These are phyloP conservation scores for Cliona cf. orientalis DNA, from an alignment of 37 sponge, comb jelly and placozoan species.

Conservation along the genomic window DNA sequence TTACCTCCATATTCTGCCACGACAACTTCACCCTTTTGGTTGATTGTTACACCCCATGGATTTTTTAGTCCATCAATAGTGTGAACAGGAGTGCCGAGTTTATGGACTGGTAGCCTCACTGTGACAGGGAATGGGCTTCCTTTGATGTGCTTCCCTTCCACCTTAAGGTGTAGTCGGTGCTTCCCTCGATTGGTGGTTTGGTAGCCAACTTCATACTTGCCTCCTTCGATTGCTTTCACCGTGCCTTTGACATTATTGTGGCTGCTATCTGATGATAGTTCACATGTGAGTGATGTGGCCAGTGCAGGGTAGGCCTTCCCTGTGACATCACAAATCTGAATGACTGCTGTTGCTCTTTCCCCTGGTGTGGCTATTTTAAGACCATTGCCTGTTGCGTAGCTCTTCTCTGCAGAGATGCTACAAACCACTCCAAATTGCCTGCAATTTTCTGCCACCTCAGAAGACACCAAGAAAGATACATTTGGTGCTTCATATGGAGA, in stretches of 20 bases:
- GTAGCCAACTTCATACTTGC: constrained; percentile 2
- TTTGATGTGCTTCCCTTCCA: constrained; percentile 5
- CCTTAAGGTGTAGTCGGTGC: constrained; percentile 4
- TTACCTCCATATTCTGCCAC: background rate
- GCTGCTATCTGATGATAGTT: background rate
- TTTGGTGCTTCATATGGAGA: background rate
- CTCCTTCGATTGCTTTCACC: background rate
- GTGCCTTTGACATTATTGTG: background rate
- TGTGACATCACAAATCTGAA: too few species aligned
- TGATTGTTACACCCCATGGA: background rate
- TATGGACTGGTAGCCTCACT: background rate
- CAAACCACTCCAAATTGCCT: background rate
- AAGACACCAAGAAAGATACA: too few species aligned
- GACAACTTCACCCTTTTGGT: background rate
- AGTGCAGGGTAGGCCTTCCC: background rate
- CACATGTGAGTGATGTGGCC: background rate
- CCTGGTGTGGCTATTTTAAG: background rate
- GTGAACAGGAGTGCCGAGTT: background rate
- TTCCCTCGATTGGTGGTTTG: background rate
- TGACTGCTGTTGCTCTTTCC: too few species aligned
- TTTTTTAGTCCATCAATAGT: background rate
- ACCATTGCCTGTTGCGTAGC: background rate
- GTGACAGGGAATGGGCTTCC: constrained; percentile 20
- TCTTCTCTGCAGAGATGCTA: background rate
- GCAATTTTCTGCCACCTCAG: too few species aligned